Base-by-base conservation (phyloP, 2,797 vertebrate genomes). In the Craterocephalus amniculus region DNA sequence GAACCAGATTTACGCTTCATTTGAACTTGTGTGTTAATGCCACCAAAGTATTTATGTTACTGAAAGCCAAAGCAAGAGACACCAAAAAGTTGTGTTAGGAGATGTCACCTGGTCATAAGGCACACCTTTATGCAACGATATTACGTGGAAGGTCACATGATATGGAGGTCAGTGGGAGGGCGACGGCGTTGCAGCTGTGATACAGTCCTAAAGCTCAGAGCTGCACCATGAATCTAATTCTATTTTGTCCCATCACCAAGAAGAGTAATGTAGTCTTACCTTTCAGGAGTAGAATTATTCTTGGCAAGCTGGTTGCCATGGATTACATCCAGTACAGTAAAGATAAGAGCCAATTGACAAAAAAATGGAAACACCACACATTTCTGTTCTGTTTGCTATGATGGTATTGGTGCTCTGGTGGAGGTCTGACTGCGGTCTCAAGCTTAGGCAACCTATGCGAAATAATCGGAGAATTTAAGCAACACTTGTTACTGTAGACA, bases 281-380 rank as follows among this genome's bases (percentile, higher is more conserved):
- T 63, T 22, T 48, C 27, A 60, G 29, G 16, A 63, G 6, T 52
- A 22, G 26, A 48, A 8, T 26, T 12, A 4, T 10, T 35, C 4
- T 24, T 40, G 6, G 18, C 26, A 72, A 27, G 49, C 16, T 57
- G 22, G 67, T 18, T 63, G 32, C 56, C 36, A 31, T 3, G 9
- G 18, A 35, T 61, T 43, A 29, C 61, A 32, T 20, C 24, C 40
- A 69, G 43, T 58, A 54, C 36, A 60, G 6, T 0, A 52, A 22
- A 48, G 9, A 22, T 22, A 56, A 26, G 48, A 45, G 24, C 11
- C 34, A 43, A 52, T 58, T 16, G 55, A 75, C 66, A 77, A 86
- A 81, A 83, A 48, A 63, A 78, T 63, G 69, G 67, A 87, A 84
- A 83, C 70, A 63, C 48, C 72, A 67, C 38, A 52, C 45, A 48